Evolutionary conservation across 1,140 invertebrate species (phyloP), one percentile per base, ranked within the genome.

Genomic region (Hermatobates lingyangjiaoensis): DNA sequence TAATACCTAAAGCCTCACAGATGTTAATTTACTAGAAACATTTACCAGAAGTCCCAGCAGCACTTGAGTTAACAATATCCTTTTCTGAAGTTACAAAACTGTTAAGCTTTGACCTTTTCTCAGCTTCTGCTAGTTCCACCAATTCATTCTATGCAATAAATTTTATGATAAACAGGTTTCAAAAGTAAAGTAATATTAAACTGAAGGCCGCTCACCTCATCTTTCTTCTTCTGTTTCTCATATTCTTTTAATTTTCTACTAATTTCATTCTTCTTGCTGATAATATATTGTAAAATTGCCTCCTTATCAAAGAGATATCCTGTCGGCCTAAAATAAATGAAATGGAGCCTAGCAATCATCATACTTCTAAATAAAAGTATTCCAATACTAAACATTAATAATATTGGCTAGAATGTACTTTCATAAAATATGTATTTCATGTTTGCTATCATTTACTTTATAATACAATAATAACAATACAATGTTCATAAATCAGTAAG

Each of bases 231-330:
- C 60, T 95, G 81, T 58, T 84, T 89, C 63, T 97, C 87, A 68
- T 84, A 98, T 64, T 92, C 87, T 64, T 97, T 96, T 45, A 93
- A 55, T 66, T 93, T 87, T 45, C 83, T 74, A 18, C 78, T 78
- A 58, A 90, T 87, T 66, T 96, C 91, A 60, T 78, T 86, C 63
- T 98, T 98, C 64, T 98, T 95, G 1, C 87, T 76, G 27, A 98
- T 74, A 48, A 98, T 86, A 59, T 98, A 98, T 64, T 96, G 83
- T 7, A 98, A 63, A 57, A 99, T 90, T 2, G 93, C 84, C 76
- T 98, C 92, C 65, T 97, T 96, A 60, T 98, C 95, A 69, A 88
- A 99, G 0, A 98, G 70, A 65, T 83, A 93, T 0, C 96, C 96
- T 62, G 97, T 86, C 64, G 82, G 79, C 5, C 84, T 87, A 48